Conservation (phyloP, 2,113 vertebrate genomes). For the Pongo abelii region DNA sequence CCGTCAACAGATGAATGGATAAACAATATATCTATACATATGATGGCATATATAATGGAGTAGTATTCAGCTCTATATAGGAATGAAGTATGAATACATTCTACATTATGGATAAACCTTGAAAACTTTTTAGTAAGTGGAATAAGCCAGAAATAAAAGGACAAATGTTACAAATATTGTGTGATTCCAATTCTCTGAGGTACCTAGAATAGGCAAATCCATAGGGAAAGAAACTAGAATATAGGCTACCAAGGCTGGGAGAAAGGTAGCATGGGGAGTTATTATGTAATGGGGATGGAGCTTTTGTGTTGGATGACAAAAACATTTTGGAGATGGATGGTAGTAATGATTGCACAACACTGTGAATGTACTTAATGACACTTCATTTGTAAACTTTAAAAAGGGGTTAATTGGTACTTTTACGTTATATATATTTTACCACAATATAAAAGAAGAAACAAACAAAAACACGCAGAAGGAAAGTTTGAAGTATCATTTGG, state of each 20-base stretch:
- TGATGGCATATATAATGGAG: background rate
- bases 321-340: background rate
- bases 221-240: background rate
- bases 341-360: fast-evolving
- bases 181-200: background rate
- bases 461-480: no score
- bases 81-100: background rate
- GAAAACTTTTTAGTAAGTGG: background rate
- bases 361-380: background rate
- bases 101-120: background rate
- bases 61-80: background rate
- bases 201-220: background rate
- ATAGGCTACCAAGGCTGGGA: fast-evolving
- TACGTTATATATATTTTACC: background rate
- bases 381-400: background rate
- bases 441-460: background rate
- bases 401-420: background rate
- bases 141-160: background rate
- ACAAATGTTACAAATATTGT: background rate
- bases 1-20: background rate
- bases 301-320: background rate
- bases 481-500: background rate
- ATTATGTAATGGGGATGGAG: no score
- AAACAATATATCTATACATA: background rate
- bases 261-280: fast-evolving